Conservation (phyloP, 2,888 invertebrate species). For the Tetramorium bicarinatum region DNA sequence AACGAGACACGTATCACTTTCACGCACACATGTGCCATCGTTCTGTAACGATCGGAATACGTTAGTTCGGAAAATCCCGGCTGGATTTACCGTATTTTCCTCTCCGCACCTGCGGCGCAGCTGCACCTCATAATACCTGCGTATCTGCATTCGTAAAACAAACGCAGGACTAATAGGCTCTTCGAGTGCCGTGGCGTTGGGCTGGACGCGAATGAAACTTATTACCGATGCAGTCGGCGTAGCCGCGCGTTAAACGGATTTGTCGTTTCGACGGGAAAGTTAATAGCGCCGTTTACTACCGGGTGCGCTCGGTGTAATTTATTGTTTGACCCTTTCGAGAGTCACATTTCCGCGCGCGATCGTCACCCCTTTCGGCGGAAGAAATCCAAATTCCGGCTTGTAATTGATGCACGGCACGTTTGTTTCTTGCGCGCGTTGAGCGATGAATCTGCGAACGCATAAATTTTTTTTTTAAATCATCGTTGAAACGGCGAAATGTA, state of each 20-base stretch:
- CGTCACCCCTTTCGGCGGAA: constrained; percentile 59
- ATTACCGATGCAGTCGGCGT: constrained; percentile 70
- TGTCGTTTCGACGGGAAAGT: constrained; percentile 70
- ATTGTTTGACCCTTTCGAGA: constrained; percentile 64
- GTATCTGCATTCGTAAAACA: constrained; percentile 67
- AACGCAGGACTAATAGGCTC: constrained; percentile 61
- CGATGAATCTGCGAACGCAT: constrained; percentile 35
- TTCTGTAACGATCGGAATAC: constrained; percentile 20
- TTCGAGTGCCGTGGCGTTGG: constrained; percentile 51
- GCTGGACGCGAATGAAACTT: constrained; percentile 63
- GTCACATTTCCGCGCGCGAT: constrained; percentile 59
- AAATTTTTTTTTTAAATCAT: constrained; percentile 35
- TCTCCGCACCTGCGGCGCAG: constrained; percentile 41
- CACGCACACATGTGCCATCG: not conserved
- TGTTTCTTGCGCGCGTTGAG: constrained; percentile 39
- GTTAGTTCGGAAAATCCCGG: constrained; percentile 35
- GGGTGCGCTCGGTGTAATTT: constrained; percentile 64
- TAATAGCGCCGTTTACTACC: constrained; percentile 70
- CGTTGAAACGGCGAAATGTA: constrained; percentile 18
- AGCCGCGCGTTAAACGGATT: constrained; percentile 70
- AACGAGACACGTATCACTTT: constrained; percentile 29
- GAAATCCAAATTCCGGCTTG: constrained; percentile 57
- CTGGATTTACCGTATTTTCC: constrained; percentile 65
- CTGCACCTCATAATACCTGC: constrained; percentile 59
- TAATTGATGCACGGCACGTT: constrained; percentile 62